These are phyloP conservation scores for Jacana jacana DNA, from an alignment of 2,113 vertebrate genomes.

Conservation along the genomic window DNA sequence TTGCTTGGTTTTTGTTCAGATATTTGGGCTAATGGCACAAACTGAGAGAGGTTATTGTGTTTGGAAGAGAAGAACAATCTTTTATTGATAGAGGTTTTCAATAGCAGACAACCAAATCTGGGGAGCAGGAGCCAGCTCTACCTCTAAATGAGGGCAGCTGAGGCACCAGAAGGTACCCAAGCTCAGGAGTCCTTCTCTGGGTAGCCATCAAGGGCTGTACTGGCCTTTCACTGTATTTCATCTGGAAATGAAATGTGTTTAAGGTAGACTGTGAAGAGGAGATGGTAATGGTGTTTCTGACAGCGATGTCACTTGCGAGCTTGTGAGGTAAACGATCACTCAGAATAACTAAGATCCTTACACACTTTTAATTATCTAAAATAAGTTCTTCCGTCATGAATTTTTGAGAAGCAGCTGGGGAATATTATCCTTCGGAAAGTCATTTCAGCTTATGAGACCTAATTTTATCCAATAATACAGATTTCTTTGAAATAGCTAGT, in stretches of 20 bases:
- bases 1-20: neutral
- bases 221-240: neutral
- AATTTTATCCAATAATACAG: conserved; percentile 3
- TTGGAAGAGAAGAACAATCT: neutral
- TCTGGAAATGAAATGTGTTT: neutral
- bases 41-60: neutral
- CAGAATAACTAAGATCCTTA: neutral
- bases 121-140: neutral
- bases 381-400: neutral
- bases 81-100: neutral
- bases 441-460: conserved; percentile 54
- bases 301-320: neutral
- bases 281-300: neutral
- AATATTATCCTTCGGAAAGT: conserved; percentile 19
- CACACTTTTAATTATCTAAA: neutral
- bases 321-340: neutral
- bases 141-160: neutral
- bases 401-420: conserved; percentile 26
- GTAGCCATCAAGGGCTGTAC: neutral
- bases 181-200: neutral
- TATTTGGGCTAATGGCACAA: neutral
- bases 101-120: neutral
- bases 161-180: neutral
- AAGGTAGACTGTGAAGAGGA: neutral
- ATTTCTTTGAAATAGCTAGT: neutral